A percentile compares a stretch with the other conserved stretches of the same genome.
Conservation (phyloP, 2,113 vertebrate genomes). For the Calonectris borealis region DNA sequence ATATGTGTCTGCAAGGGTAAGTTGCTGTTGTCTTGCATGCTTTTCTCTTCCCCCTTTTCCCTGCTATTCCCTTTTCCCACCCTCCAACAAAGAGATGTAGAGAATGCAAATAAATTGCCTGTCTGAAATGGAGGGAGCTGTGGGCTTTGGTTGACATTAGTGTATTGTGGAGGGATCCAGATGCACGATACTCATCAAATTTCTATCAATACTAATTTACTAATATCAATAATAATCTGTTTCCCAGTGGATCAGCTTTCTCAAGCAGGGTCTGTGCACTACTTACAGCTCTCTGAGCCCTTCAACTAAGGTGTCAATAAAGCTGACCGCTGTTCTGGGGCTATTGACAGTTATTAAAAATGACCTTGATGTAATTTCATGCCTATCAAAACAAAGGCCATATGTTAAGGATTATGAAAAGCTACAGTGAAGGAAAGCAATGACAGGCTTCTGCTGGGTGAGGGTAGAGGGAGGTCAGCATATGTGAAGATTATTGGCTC, state of each 20-base stretch:
- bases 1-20: background rate
- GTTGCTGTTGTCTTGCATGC: background rate
- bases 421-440: conserved; percentile 55
- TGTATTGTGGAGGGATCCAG: conserved; percentile 81
- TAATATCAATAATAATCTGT: conserved; percentile 94
- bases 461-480: background rate
- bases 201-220: conserved; percentile 98
- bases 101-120: background rate
- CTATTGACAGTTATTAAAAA: conserved; percentile 97
- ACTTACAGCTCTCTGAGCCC: conserved; percentile 75
- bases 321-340: conserved; percentile 81
- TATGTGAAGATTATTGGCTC: conserved; percentile 38
- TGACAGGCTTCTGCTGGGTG: conserved; percentile 25
- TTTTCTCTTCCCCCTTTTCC: background rate
- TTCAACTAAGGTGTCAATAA: conserved; percentile 85
- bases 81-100: background rate
- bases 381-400: conserved; percentile 85
- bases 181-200: conserved; percentile 86
- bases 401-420: conserved; percentile 82
- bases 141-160: conserved; percentile 62
- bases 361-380: conserved; percentile 96
- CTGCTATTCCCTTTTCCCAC: background rate
- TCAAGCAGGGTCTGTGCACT: conserved; percentile 58
- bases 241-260: conserved; percentile 82
- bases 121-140: background rate